Percentiles rank a stretch among this genome's conserved stretches.
Evolutionary conservation across 2,797 vertebrate species (phyloP).

Genomic region (Halcyon chelicuti): DNA sequence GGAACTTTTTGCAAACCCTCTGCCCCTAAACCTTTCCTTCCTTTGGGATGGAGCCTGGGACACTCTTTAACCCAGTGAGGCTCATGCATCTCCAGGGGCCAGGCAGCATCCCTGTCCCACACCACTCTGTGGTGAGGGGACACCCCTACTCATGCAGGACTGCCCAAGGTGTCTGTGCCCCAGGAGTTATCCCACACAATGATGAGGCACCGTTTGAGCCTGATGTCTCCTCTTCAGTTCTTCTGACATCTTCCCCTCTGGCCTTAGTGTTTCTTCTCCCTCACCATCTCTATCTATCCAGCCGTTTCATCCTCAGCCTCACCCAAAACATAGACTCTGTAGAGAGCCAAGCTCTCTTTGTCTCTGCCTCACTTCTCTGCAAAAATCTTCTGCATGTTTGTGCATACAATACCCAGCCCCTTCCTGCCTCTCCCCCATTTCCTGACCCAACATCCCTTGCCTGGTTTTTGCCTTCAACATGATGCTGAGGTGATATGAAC

Average conservation of each 20-base stretch:
- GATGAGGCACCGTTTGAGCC: neutral
- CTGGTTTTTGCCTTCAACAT: neutral
- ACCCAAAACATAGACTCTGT: neutral
- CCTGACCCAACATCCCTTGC: rapidly evolving
- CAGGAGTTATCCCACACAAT: neutral
- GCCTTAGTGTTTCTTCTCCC: neutral
- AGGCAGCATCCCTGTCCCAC: neutral
- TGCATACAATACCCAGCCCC: neutral
- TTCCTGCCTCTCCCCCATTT: neutral
- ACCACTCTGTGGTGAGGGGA: neutral
- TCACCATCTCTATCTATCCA: neutral
- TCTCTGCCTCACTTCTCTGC: neutral
- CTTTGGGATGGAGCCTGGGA: neutral
- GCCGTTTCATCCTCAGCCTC: neutral
- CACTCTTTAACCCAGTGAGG: neutral
- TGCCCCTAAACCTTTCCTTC: neutral
- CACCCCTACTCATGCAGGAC: neutral
- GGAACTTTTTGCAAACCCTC: neutral
- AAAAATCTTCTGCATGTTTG: neutral
- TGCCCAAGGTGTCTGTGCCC: neutral
- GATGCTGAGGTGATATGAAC: neutral
- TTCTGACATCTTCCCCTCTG: neutral
- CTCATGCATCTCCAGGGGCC: neutral
- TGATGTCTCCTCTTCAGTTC: neutral
- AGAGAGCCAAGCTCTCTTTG: neutral